Conservation (phyloP, 2,888 invertebrate species). For the Amphipoea oculea region DNA sequence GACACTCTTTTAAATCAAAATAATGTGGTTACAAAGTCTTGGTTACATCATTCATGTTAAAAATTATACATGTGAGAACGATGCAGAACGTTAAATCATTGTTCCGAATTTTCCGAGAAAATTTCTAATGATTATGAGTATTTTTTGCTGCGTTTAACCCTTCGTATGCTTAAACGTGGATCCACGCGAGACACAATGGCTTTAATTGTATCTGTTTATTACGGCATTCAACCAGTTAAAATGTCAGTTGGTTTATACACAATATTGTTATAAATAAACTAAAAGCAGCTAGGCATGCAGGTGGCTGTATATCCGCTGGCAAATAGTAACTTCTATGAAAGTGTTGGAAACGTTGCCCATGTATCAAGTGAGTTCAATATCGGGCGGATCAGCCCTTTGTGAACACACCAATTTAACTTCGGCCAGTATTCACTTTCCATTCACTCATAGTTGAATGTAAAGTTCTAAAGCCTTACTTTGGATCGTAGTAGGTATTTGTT, state of each 20-base stretch:
- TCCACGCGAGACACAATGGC: too few species aligned
- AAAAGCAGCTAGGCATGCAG: neutral
- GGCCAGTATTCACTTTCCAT: conserved; percentile 1
- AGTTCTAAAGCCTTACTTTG: neutral
- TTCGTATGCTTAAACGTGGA: too few species aligned
- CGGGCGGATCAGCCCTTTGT: neutral
- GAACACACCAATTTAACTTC: conserved; percentile 27
- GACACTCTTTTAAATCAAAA: too few species aligned
- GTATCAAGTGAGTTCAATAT: conserved; percentile 24
- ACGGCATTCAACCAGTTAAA: too few species aligned
- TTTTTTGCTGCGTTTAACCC: too few species aligned
- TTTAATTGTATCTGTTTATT: too few species aligned
- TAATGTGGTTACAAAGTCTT: too few species aligned
- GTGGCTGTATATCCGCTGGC: neutral
- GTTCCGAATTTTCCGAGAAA: neutral
- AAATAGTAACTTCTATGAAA: neutral
- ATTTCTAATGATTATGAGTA: neutral
- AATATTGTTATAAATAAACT: neutral
- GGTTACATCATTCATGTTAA: too few species aligned
- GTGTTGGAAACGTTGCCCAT: neutral
- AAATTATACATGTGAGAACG: too few species aligned
- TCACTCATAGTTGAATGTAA: neutral
- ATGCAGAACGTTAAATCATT: too few species aligned
- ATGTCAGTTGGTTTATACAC: too few species aligned
- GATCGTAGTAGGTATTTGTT: too few species aligned